These are phyloP conservation scores for Trissolcus basalis DNA, from an alignment of 1,140 invertebrate genomes.

Conservation along the genomic window DNA sequence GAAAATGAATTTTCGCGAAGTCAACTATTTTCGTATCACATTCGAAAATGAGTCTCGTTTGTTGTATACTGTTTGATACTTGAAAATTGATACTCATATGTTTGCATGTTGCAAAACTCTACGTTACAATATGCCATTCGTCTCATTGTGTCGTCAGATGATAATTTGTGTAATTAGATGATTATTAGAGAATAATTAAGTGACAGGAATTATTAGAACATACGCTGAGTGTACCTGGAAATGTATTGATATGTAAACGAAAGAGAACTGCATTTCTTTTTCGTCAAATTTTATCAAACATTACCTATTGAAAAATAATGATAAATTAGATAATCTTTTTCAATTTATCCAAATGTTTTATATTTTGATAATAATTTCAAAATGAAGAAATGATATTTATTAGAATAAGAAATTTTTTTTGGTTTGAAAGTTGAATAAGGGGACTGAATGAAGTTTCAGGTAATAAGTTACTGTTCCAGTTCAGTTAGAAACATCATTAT, in stretches of 20 bases:
- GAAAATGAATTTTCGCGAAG: neutral
- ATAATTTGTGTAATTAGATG: constrained; percentile 16
- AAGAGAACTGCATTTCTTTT: too few species aligned
- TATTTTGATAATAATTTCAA: too few species aligned
- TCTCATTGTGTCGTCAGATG: constrained; percentile 1
- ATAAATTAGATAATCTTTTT: too few species aligned
- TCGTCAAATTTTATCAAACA: too few species aligned
- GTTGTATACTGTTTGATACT: neutral
- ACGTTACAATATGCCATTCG: constrained; percentile 1
- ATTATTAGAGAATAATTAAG: neutral
- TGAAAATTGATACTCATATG: neutral
- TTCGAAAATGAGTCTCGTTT: constrained; percentile 7
- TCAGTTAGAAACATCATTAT: constrained; percentile 25
- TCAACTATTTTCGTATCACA: neutral
- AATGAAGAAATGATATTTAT: too few species aligned
- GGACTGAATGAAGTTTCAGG: constrained; percentile 29
- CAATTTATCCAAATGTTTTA: too few species aligned
- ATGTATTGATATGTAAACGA: too few species aligned
- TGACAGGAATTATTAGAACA: too few species aligned
- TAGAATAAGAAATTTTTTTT: neutral
- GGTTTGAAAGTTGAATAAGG: constrained; percentile 15
- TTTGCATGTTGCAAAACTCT: constrained; percentile 4
- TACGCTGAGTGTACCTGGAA: too few species aligned
- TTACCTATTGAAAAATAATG: too few species aligned
- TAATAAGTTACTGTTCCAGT: constrained; percentile 29